phyloP scores from a whole-genome alignment of 92 coral and sea anemone genomes.

The Porites cylindrica region DNA sequence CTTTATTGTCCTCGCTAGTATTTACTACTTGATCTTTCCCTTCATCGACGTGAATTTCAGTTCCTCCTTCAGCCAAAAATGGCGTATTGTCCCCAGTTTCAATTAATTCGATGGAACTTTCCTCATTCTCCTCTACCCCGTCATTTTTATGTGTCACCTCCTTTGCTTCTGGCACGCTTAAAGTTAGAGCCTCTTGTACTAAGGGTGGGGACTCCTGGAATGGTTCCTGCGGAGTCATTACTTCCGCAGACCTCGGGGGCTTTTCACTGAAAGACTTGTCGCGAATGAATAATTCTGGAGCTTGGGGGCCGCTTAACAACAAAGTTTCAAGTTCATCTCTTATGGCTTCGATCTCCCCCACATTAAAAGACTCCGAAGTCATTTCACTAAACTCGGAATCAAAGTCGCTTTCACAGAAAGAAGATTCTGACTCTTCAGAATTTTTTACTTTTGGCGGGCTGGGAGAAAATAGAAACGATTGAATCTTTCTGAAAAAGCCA shows the following conservation, averaged over 20 bases:
- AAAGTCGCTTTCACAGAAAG: conserved; percentile 46
- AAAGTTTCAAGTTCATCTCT: conserved; percentile 39
- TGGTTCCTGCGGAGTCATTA: too few relatives aligned
- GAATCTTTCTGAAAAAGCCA: conserved; percentile 42
- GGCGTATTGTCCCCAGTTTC: neutral
- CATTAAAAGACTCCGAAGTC: conserved; percentile 44
- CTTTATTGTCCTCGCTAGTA: neutral
- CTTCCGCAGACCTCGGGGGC: neutral
- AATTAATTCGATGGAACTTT: neutral
- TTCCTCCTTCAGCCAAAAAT: neutral
- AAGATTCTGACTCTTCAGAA: conserved; percentile 40
- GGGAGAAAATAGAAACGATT: conserved; percentile 50
- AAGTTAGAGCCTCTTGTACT: neutral
- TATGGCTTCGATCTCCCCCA: conserved; percentile 44
- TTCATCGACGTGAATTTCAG: too few relatives aligned
- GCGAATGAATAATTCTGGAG: neutral
- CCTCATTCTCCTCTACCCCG: neutral
- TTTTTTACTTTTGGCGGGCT: conserved; percentile 7
- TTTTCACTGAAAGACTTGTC: neutral
- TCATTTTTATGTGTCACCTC: neutral
- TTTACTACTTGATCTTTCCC: neutral
- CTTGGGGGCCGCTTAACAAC: conserved; percentile 12
- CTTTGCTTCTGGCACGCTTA: neutral
- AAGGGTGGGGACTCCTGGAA: neutral
- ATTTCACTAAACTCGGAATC: conserved; percentile 61